Evolutionary conservation across 2,797 vertebrate genomes (phyloP).

Genomic region (Alauda arvensis): DNA sequence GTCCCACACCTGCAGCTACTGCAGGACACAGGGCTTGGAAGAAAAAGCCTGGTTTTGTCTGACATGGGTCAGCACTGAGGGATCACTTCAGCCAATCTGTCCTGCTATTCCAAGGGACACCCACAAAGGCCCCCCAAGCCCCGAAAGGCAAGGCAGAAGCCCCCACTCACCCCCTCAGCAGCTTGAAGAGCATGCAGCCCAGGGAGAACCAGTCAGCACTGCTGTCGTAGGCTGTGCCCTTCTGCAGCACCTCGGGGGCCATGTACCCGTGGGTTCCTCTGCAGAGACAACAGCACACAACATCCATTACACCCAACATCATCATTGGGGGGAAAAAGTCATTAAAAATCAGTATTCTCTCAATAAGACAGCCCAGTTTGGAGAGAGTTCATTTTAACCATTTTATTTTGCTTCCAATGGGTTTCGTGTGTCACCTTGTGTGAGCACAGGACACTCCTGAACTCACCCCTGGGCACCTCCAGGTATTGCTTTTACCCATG

Average conservation of each 20-base stretch:
- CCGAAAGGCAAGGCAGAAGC: background rate
- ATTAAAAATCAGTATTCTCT: background rate
- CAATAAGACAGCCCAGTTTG: background rate
- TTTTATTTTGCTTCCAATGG: background rate
- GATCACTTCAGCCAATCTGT: background rate
- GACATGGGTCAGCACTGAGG: rapidly evolving
- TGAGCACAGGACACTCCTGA: background rate
- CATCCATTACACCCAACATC: background rate
- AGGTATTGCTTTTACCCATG: background rate
- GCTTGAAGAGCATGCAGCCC: slow-evolving; percentile 98
- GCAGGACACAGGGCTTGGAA: background rate
- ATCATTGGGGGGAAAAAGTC: rapidly evolving
- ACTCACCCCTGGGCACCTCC: background rate
- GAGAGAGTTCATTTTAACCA: rapidly evolving
- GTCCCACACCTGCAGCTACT: background rate
- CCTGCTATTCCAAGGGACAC: background rate
- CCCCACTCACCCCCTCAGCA: slow-evolving; percentile 89
- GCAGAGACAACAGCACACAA: background rate
- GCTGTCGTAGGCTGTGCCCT: slow-evolving; percentile 95
- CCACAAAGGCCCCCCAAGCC: background rate
- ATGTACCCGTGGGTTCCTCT: slow-evolving; percentile 98
- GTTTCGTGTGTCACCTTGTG: rapidly evolving
- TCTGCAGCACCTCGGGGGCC: slow-evolving; percentile 97
- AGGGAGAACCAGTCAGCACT: slow-evolving; percentile 98
- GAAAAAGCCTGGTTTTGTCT: background rate